Evolutionary conservation across 1,140 invertebrate species (phyloP), one percentile per base, ranked within the genome.

Genomic region (Orussus abietinus): DNA sequence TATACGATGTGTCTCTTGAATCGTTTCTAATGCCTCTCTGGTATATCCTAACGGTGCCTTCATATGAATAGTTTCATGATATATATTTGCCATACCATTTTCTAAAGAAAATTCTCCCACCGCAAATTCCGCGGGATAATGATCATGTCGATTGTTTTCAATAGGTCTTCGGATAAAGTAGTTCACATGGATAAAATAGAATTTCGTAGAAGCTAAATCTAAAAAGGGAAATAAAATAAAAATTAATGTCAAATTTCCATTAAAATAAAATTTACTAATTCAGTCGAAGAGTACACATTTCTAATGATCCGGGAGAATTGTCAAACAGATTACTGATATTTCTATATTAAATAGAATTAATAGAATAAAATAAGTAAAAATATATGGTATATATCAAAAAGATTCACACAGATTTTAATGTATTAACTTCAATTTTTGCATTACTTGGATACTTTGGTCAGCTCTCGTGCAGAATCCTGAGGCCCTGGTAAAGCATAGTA

Each of bases 31-130:
- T 0, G 77, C 75, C 22, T 75, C 69, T 13, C 59, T 61, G 0
- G 63, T 65, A 45, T 75, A 82, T 0, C 80, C 80, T 0, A 76
- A 21, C 15, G 72, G 74, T 32, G 78, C 71, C 4, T 53, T 31
- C 22, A 74, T 70, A 38, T 73, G 75, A 0, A 81, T 57, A 7
- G 77, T 54, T 47, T 63, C 58, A 57, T 79, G 75, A 45, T 77
- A 79, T 2, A 64, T 46, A 5, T 74, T 59, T 20, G 53, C 54
- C 1, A 80, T 62, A 2, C 80, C 81, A 29, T 77, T 52, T 17
- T 57, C 28, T 2, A 83, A 38, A 22, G 71, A 75, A 53, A 81
- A 81, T 25, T 62, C 45, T 5, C 43, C 38, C 1, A 73, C 11
- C 1, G 63, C 62, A 42, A 70, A 61, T 46, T 77, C 66, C 10